A percentile compares a stretch with the other conserved stretches of the same genome.
Conservation (phyloP, 2,888 invertebrate species). For the Ernsta delagoae region DNA sequence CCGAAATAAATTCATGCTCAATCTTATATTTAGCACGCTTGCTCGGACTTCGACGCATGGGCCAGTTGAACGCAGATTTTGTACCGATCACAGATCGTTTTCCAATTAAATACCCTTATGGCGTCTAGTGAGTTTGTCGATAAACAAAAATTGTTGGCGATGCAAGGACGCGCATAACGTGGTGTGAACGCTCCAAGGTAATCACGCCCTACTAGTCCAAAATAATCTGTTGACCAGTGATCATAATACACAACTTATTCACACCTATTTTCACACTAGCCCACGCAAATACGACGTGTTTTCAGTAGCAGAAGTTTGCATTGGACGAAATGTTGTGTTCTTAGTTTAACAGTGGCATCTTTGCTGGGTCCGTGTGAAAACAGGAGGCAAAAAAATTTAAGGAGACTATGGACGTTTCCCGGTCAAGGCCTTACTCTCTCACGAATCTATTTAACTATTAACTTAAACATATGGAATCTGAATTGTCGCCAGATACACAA, state of each 20-base stretch:
- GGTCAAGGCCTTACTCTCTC: conserved; percentile 43
- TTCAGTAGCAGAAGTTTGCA: conserved; percentile 77
- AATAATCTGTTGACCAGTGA: conserved; percentile 71
- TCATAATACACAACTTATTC: conserved; percentile 79
- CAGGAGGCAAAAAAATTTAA: conserved; percentile 44
- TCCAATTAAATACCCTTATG: conserved; percentile 51
- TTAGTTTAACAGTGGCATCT: conserved; percentile 72
- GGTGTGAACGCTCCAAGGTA: conserved; percentile 73
- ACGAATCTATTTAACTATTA: conserved; percentile 46
- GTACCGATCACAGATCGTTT: conserved; percentile 76
- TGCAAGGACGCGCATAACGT: conserved; percentile 55
- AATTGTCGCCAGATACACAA: conserved; percentile 81
- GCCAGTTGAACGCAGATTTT: conserved; percentile 81
- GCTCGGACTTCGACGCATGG: conserved; percentile 70
- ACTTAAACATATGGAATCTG: conserved; percentile 82
- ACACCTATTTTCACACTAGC: conserved; percentile 82
- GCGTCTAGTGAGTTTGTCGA: conserved; percentile 55
- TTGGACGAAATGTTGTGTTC: conserved; percentile 82
- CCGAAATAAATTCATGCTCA: conserved; percentile 83
- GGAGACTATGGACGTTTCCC: conserved; percentile 48
- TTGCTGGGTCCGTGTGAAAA: conserved; percentile 67
- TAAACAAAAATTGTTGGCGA: conserved; percentile 65
- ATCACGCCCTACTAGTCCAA: conserved; percentile 69
- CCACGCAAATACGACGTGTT: conserved; percentile 81
- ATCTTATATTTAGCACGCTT: conserved; percentile 83